Conservation (phyloP, 30 jellyfish, hydroid and myxozoan species). For the Aurelia sp. region DNA sequence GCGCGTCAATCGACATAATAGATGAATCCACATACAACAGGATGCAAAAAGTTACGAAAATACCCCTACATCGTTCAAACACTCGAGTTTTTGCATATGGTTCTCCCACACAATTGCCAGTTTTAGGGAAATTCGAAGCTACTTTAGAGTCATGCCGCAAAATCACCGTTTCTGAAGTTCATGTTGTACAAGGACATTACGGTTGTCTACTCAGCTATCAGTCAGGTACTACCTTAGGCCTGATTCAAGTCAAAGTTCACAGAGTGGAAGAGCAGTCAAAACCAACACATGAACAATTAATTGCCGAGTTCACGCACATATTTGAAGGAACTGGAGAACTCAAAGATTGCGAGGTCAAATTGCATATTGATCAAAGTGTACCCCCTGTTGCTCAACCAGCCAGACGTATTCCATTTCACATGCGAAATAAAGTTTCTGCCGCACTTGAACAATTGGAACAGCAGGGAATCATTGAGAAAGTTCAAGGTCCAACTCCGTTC, state of each 20-base stretch:
- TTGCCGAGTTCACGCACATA: no score
- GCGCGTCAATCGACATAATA: conserved; percentile 44
- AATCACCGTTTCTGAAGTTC: no score
- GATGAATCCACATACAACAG: background rate
- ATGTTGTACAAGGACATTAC: no score
- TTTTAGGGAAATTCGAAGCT: conserved; percentile 38
- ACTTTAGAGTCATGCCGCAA: conserved; percentile 8
- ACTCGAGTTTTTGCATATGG: conserved; percentile 49
- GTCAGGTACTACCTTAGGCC: no score
- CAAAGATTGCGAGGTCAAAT: background rate
- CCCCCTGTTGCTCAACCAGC: conserved; percentile 47
- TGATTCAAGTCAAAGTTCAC: no score
- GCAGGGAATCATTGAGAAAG: no score
- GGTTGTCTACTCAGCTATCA: no score
- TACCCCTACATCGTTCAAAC: background rate
- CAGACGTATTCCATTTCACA: conserved; percentile 46
- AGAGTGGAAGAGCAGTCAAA: no score
- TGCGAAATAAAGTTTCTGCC: conserved; percentile 21
- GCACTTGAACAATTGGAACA: background rate
- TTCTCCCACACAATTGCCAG: conserved; percentile 25
- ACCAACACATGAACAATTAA: no score
- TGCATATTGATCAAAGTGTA: no score
- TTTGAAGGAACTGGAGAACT: background rate
- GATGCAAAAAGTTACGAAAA: background rate
- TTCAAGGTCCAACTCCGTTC: no score